Evolutionary conservation across 2,888 invertebrate genomes (phyloP), one percentile per base, ranked within the genome.

Genomic region (Temnothorax unifasciatus): DNA sequence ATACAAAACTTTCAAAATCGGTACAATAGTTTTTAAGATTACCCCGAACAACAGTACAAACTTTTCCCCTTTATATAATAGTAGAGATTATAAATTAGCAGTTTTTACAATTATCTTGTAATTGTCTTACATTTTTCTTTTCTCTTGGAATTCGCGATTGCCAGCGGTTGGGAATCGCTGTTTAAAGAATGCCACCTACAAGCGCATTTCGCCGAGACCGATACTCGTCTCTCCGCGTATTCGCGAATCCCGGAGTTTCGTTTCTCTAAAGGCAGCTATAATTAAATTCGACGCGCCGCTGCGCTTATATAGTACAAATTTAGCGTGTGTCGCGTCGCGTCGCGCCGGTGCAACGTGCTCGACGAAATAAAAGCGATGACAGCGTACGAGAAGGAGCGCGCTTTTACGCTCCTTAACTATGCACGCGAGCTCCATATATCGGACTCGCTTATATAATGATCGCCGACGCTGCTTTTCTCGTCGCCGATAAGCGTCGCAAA

Each of bases 241-340:
- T 89, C 86, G 83, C 85, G 87, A 91, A 86, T 90, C 86, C 41
- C 61, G 74, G 83, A 85, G 85, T 86, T 84, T 82, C 86, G 83
- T 84, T 82, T 86, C 86, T 85, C 81, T 83, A 86, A 86, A 88
- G 89, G 73, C 79, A 64, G 86, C 87, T 91, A 90, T 91, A 90
- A 91, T 90, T 91, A 88, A 85, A 77, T 87, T 83, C 77, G 77
- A 68, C 76, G 84, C 76, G 79, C 75, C 82, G 82, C 84, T 84
- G 83, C 73, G 84, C 84, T 77, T 82, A 68, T 84, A 66, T 59
- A 82, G 63, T 64, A 64, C 38, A 82, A 68, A 69, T 73, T 64
- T 84, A 71, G 54, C 59, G 74, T 47, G 69, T 73, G 83, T 52
- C 76, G 77, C 77, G 82, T 76, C 77, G 47, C 75, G 69, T 81